Base-by-base conservation (phyloP, 1,140 invertebrate species). In the Agrypnia vestita region DNA sequence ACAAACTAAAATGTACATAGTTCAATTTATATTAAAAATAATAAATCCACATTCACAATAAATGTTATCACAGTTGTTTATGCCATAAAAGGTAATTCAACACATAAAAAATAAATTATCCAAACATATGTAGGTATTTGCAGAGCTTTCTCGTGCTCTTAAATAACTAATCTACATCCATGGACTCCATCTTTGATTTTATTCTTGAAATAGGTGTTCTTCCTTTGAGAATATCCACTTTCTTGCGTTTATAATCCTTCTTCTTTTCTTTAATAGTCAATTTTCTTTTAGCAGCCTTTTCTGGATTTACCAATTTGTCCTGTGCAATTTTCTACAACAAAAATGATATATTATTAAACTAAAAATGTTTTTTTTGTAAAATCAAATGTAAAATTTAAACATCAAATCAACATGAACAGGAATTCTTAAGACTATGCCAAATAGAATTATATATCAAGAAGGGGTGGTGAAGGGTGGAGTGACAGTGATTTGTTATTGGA, bases 191-290 rank as follows among this genome's bases (percentile, higher is more conserved):
- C 17, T 59, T 51, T 19, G 25, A 44, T 78, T 56, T 13, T 62
- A 74, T 74, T 79, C 61, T 83, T 12, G 59, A 44, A n/a, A 61
- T 83, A 3, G 76, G 79, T 53, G 64, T 76, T 73, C 72, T 80
- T 19, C 88, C 91, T 85, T 90, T 92, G 0, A 89, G 78, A 80
- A 87, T 88, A 53, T 91, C 90, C 19, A 94, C 86, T 87, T 93
- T 94, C 53, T 92, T 87, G 84, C 95, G 96, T 84, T 93, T 95
- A 0, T 92, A 87, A 76, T 93, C 92, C 84, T 94, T 94, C 83
- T 96, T 96, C 84, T 93, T 94, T 78, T 93, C 90, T 83, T 96
- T 93, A 79, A 93, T 91, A 62, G 92, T 92, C 6, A 96, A 91
- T 88, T 95, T 96, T 85, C 93, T 92, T 85, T 94, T 94, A 0